Conservation (phyloP, 2,113 vertebrate species). For the Peromyscus leucopus region DNA sequence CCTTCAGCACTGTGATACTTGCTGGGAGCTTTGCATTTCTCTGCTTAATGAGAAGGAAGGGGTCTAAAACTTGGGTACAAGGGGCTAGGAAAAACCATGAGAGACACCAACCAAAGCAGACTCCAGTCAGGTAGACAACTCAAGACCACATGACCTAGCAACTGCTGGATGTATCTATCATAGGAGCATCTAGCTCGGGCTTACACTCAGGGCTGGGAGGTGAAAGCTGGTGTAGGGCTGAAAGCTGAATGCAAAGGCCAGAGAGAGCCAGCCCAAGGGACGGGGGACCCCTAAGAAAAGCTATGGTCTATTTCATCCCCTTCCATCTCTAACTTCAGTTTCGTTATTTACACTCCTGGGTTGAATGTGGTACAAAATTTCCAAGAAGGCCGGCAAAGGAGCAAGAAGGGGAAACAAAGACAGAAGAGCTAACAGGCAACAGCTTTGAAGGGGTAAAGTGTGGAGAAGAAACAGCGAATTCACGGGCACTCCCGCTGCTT, state of each 20-base stretch:
- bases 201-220: not conserved
- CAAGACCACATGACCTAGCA: not conserved
- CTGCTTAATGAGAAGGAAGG: not conserved
- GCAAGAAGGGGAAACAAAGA: not conserved
- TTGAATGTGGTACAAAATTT: not conserved
- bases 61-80: not conserved
- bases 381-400: not conserved
- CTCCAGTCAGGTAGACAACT: not conserved
- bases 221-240: not conserved
- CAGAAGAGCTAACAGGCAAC: constrained; percentile 5
- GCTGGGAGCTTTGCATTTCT: not conserved
- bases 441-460: constrained; percentile 46
- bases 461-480: constrained; percentile 60
- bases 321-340: not conserved
- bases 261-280: not conserved
- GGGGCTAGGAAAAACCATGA: not conserved
- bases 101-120: not conserved
- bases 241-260: not conserved
- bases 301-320: not conserved
- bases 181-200: not conserved
- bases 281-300: not conserved
- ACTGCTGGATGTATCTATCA: not conserved
- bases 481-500: constrained; percentile 63
- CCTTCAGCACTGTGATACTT: not conserved
- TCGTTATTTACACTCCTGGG: not conserved